A percentile compares a stretch with the other conserved stretches of the same genome.
Evolutionary conservation across 2,888 invertebrate genomes (phyloP).

Genomic region (Apotomis turbidana): DNA sequence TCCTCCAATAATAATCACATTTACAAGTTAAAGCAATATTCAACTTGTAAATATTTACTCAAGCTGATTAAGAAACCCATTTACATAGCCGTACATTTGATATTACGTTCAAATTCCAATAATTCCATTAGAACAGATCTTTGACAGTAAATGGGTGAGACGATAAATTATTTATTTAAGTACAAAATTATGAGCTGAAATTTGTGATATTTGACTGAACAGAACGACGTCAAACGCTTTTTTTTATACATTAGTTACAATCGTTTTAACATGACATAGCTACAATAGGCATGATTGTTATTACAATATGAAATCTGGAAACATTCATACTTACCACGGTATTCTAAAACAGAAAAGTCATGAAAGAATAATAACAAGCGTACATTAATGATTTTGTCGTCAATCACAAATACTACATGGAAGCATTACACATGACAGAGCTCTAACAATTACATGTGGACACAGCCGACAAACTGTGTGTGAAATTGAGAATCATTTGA

Average conservation of each 20-base stretch:
- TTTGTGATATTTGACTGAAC: neutral
- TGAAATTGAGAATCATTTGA: conserved; percentile 3
- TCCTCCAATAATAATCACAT: too few species aligned
- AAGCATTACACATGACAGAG: conserved; percentile 59
- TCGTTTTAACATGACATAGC: conserved; percentile 22
- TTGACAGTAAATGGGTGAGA: neutral
- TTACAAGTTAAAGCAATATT: too few species aligned
- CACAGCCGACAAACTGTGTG: conserved; percentile 30
- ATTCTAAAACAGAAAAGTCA: conserved; percentile 74
- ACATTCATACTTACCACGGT: conserved; percentile 63
- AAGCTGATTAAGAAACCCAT: neutral
- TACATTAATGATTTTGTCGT: conserved; percentile 59
- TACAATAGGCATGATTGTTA: neutral
- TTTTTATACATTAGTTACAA: conserved; percentile 19
- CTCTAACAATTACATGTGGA: conserved; percentile 45
- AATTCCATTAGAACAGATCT: neutral
- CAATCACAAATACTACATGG: conserved; percentile 77
- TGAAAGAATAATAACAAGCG: conserved; percentile 66
- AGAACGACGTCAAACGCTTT: neutral
- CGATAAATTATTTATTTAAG: neutral
- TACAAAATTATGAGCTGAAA: neutral
- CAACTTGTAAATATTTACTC: too few species aligned
- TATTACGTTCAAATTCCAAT: neutral
- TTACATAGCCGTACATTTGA: neutral
- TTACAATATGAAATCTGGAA: conserved; percentile 33